Evolutionary conservation across 2,888 invertebrate species (phyloP).

Genomic region (Meiosimyza platycephala): DNA sequence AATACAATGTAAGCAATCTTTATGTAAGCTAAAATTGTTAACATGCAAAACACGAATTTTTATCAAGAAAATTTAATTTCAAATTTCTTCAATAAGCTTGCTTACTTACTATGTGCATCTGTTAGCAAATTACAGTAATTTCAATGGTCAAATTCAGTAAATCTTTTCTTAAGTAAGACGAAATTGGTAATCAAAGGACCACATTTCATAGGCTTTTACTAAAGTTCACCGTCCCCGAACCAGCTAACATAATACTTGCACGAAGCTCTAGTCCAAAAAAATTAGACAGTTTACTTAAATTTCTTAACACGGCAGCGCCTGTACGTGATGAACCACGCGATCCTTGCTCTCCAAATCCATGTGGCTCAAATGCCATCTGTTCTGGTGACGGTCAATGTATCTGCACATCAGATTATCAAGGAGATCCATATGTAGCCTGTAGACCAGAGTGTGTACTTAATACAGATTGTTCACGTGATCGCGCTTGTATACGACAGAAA

Average conservation of each 20-base stretch:
- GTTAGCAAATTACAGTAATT: too few relatives aligned
- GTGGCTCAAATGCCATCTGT: slow-evolving; percentile 82
- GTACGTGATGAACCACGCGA: slow-evolving; percentile 63
- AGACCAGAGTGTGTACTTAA: slow-evolving; percentile 79
- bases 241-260: slow-evolving; percentile 68
- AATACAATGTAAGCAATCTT: too few relatives aligned
- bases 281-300: slow-evolving; percentile 44
- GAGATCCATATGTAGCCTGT: slow-evolving; percentile 77
- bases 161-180: too few relatives aligned
- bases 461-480: slow-evolving; percentile 75
- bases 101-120: too few relatives aligned
- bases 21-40: too few relatives aligned
- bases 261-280: slow-evolving; percentile 28
- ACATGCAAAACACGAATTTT: too few relatives aligned
- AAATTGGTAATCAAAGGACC: too few relatives aligned
- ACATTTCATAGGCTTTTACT: too few relatives aligned
- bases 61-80: too few relatives aligned
- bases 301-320: slow-evolving; percentile 46
- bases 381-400: slow-evolving; percentile 73
- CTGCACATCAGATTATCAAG: slow-evolving; percentile 77
- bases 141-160: too few relatives aligned
- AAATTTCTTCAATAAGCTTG: too few relatives aligned
- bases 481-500: slow-evolving; percentile 77
- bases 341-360: slow-evolving; percentile 79
- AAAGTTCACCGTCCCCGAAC: too few relatives aligned